phyloP scores from a whole-genome alignment of 2,113 vertebrate species.

The Beaufortia kweichowensis region DNA sequence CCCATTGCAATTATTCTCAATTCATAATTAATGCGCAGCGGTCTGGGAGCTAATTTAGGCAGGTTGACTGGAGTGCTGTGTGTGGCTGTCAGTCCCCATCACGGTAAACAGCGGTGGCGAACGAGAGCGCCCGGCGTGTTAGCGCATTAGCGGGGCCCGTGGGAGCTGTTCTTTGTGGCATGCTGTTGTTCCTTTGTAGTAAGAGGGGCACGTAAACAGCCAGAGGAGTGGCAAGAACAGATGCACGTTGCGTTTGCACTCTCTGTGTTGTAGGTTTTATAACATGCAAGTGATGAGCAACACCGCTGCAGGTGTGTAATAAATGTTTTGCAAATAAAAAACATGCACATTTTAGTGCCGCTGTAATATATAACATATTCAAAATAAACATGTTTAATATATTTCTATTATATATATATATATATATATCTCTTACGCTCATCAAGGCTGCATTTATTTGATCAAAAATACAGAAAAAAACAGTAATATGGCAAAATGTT shows the following conservation, averaged over 20 bases:
- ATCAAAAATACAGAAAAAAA: no score
- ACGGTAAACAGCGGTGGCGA: slow-evolving; percentile 70
- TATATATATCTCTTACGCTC: no score
- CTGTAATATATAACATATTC: no score
- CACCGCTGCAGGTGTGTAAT: neutral
- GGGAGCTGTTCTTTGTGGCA: slow-evolving; percentile 63
- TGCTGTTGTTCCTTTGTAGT: slow-evolving; percentile 47
- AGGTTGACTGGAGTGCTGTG: slow-evolving; percentile 71
- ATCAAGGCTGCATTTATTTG: no score
- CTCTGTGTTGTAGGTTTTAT: slow-evolving; percentile 30
- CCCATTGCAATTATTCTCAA: slow-evolving; percentile 74
- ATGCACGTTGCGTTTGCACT: slow-evolving; percentile 43
- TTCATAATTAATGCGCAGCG: slow-evolving; percentile 77
- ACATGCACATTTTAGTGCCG: neutral
- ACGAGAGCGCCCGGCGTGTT: slow-evolving; percentile 64
- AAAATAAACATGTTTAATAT: no score
- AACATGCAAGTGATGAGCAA: slow-evolving; percentile 8
- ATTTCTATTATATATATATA: no score
- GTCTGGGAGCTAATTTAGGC: slow-evolving; percentile 78
- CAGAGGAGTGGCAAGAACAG: slow-evolving; percentile 37
- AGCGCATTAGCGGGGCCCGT: slow-evolving; percentile 65
- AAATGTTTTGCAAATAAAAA: neutral
- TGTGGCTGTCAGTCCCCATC: slow-evolving; percentile 74
- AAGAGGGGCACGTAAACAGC: slow-evolving; percentile 52
- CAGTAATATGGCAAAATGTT: no score